Evolutionary conservation across 2,113 vertebrate genomes (phyloP).

Genomic region (Blennius ocellaris): DNA sequence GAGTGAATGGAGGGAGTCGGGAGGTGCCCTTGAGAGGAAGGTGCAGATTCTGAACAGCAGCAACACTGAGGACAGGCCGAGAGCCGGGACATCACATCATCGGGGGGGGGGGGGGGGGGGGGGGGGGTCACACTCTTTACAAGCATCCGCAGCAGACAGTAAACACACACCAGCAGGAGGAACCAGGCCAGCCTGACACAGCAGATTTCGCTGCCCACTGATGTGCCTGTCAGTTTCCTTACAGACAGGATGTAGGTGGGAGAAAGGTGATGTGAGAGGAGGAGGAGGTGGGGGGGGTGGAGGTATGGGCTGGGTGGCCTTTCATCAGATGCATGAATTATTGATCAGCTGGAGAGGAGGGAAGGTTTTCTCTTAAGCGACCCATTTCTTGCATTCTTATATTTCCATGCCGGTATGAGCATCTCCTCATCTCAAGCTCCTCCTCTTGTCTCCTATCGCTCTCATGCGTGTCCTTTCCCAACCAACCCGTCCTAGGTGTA

Average conservation of each 20-base stretch:
- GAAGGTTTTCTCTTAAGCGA: background rate
- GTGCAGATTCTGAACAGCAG: conserved; percentile 17
- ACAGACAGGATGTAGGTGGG: background rate
- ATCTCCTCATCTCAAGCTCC: background rate
- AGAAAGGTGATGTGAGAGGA: conserved; percentile 22
- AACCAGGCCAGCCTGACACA: conserved; percentile 66
- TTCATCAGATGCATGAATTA: conserved; percentile 68
- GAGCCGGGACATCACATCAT: background rate
- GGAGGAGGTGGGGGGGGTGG: background rate
- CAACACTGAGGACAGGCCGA: background rate
- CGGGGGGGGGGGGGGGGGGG: no score
- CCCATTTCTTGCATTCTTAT: conserved; percentile 10
- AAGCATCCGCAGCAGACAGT: conserved; percentile 12
- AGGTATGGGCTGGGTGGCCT: conserved; percentile 50
- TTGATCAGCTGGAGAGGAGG: conserved; percentile 59
- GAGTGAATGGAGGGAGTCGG: conserved; percentile 11
- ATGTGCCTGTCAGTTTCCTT: conserved; percentile 18
- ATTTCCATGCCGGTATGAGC: background rate
- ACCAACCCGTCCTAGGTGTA: conserved; percentile 46
- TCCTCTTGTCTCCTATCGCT: background rate
- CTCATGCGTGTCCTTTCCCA: conserved; percentile 25
- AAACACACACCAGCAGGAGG: conserved; percentile 32
- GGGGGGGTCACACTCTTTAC: background rate
- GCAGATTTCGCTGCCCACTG: conserved; percentile 54
- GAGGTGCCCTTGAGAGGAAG: conserved; percentile 59